Conservation (phyloP, 1,140 invertebrate genomes). For the Thereuonema tuberculata region DNA sequence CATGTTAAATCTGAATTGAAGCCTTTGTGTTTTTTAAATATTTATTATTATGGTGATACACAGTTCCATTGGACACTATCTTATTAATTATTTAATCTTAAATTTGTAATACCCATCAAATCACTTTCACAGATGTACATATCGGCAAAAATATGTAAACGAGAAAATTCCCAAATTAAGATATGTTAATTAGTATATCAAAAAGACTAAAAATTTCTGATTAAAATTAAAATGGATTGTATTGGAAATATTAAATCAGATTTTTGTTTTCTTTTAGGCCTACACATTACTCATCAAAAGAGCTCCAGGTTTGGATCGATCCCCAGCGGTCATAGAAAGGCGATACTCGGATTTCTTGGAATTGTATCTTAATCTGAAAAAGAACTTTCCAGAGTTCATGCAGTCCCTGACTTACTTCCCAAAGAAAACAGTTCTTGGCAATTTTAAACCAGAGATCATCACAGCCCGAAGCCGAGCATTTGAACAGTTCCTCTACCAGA, state of each 20-base stretch:
- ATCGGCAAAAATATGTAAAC: too few relatives aligned
- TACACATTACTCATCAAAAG: slow-evolving; percentile 30
- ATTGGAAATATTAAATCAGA: not conserved
- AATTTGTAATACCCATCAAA: too few relatives aligned
- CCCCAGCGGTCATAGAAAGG: slow-evolving; percentile 47
- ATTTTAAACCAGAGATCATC: slow-evolving; percentile 57
- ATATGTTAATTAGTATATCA: not conserved
- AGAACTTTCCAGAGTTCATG: slow-evolving; percentile 43
- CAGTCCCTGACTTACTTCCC: slow-evolving; percentile 46
- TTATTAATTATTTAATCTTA: too few relatives aligned
- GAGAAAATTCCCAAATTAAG: too few relatives aligned
- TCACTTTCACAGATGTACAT: too few relatives aligned
- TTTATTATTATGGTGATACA: too few relatives aligned
- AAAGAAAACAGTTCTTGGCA: slow-evolving; percentile 55
- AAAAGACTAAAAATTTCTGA: not conserved
- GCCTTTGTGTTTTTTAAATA: too few relatives aligned
- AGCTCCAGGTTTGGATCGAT: slow-evolving; percentile 24
- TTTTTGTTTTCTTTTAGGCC: slow-evolving; percentile 20
- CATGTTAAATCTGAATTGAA: too few relatives aligned
- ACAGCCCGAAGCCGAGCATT: slow-evolving; percentile 51
- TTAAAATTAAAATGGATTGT: not conserved
- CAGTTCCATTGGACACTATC: too few relatives aligned
- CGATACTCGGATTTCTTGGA: slow-evolving; percentile 61
- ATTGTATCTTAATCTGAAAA: slow-evolving; percentile 46
- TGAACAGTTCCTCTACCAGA: slow-evolving; percentile 46